Evolutionary conservation across 2,888 invertebrate genomes (phyloP), one percentile per base, ranked within the genome.

Genomic region (Dusona sp.): DNA sequence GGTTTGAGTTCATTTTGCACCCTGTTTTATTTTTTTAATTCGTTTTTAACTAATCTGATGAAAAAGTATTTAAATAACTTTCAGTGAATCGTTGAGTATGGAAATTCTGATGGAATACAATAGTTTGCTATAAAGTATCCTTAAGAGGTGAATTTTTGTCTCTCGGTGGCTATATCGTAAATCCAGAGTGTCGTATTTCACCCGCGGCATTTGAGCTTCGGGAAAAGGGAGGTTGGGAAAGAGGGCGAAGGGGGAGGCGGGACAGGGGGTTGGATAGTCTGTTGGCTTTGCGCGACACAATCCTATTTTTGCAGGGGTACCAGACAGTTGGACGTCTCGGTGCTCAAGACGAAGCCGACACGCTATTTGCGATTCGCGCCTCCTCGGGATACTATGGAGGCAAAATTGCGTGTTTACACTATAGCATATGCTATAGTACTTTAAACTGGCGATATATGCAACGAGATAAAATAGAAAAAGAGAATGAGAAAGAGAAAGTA

Each of bases 271-370:
- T 16, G 33, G 25, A 48, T 45, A 61, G 74, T 84, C 83, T 83
- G 72, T 75, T 54, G 75, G 72, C 38, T 73, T 25, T 73, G 78
- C 86, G 84, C 78, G 84, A 86, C 84, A 87, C 86, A 90, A 91
- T 91, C 90, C 93, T 93, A 93, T 93, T 93, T 93, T 93, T 92
- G 92, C 92, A 91, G 90, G 87, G 90, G 89, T 90, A 90, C 91
- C 91, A 93, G 93, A 93, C 93, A 92, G 93, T 93, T 93, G 92
- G 93, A 93, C 93, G 93, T 90, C 93, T 91, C 90, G 38, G 48
- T 81, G 83, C 77, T 65, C 33, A 70, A 70, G 70, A 61, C 73
- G 68, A 75, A 57, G 74, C 72, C 57, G 78, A 81, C 73, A 45
- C 68, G 84, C 82, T 79, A 84, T 87, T 87, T 82, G 84, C 81